Base-by-base conservation (phyloP, 1,140 invertebrate species). In the Ephestia elutella region DNA sequence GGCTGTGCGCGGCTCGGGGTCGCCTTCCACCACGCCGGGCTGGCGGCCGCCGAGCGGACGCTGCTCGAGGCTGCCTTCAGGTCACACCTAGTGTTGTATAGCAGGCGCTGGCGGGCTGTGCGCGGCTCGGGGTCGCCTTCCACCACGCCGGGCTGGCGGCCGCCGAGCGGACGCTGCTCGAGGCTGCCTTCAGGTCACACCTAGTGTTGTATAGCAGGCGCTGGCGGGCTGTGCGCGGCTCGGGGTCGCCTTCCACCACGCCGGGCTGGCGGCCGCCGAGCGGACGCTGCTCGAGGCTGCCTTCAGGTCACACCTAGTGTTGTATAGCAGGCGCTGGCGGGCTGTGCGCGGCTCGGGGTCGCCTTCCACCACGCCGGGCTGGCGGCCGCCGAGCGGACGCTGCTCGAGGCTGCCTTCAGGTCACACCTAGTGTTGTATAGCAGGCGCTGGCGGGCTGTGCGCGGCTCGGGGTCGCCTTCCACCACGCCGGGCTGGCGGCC, bases 1-100 rank as follows among this genome's bases (percentile, higher is more conserved):
- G 95, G 65, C 92, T 94, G 75, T 62, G 89, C 50, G 81, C 87
- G 58, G 80, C 96, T 18, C 79, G 92, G 73, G 66, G 84, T 75
- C 90, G 93, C 48, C 81, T 98, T 19, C 88, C 92, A 86, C 82
- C 90, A 77, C 92, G 94, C 82, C 92, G 95, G 71, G 85, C 90
- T 81, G 92, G 68, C 76, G 0, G 92, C 21, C 75, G 91, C 98
- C 75, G 97, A 99, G 86, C 88, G 97, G 54, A 91, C 91, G 60
- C 86, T 97, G 49, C 90, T 99, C 17, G 97, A 99, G 87, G 95
- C 97, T 62, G 96, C 94, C 9, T 99, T 96, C 80, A 89, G 92
- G 71, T 90, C 49, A 38, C n/a, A n/a, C n/a, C n/a, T n/a, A n/a
- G n/a, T n/a, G n/a, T n/a, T n/a, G n/a, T n/a, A n/a, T n/a, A n/a